These are phyloP conservation scores for Excalfactoria chinensis DNA, from an alignment of 2,113 vertebrate species.

Conservation along the genomic window DNA sequence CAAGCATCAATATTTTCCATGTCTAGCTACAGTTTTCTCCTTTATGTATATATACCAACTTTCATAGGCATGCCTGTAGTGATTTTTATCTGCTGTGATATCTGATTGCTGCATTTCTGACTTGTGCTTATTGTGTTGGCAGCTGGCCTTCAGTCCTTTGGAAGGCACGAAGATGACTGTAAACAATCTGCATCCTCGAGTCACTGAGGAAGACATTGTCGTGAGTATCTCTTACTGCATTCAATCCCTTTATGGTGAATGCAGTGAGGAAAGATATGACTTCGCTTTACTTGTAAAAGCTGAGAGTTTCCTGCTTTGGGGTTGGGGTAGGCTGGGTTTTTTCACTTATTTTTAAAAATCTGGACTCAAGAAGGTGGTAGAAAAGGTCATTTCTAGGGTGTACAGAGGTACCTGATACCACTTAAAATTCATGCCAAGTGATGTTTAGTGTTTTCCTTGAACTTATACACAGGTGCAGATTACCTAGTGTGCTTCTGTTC, in stretches of 20 bases:
- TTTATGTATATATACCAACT: background rate
- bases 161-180: constrained; percentile 99
- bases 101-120: background rate
- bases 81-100: background rate
- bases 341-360: background rate
- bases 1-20: background rate
- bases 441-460: background rate
- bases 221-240: constrained; percentile 78
- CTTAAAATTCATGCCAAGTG: background rate
- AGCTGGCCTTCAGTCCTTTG: constrained; percentile 91
- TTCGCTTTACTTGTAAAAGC: background rate
- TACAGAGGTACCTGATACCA: background rate
- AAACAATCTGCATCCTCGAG: constrained; percentile 94
- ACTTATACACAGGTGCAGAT: background rate
- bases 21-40: background rate
- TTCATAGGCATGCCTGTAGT: background rate
- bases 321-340: background rate
- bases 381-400: background rate
- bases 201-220: constrained; percentile 98
- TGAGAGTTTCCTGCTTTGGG: background rate
- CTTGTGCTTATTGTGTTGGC: constrained; percentile 18
- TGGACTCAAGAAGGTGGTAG: background rate
- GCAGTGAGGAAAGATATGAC: background rate
- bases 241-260: background rate
- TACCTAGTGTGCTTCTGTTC: background rate